phyloP scores from a whole-genome alignment of 2,888 invertebrate genomes.

The Anoplius nigerrimus region DNA sequence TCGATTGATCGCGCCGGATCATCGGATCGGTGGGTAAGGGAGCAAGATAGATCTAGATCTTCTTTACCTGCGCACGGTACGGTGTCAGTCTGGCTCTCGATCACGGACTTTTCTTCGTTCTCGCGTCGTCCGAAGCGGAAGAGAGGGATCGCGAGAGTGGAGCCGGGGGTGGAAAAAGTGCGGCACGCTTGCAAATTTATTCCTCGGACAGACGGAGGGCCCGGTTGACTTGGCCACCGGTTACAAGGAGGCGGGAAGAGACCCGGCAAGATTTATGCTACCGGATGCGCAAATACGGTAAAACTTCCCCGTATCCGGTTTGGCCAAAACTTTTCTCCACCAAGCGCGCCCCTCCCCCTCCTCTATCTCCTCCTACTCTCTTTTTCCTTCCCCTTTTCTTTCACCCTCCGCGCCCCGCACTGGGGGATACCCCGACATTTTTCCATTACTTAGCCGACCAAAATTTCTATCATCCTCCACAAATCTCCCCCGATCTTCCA shows the following conservation, averaged over 20 bases:
- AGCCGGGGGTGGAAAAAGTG: not conserved
- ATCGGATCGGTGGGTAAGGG: slow-evolving; percentile 14
- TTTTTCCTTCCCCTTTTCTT: slow-evolving; percentile 15
- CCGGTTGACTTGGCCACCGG: slow-evolving; percentile 61
- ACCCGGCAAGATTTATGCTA: slow-evolving; percentile 69
- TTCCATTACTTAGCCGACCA: slow-evolving; percentile 16
- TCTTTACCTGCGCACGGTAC: not conserved
- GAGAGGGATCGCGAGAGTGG: not conserved
- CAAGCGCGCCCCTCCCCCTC: slow-evolving; percentile 33
- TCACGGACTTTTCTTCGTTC: slow-evolving; percentile 5
- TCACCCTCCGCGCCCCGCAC: not conserved
- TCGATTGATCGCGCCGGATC: not conserved
- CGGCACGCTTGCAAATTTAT: slow-evolving; percentile 47
- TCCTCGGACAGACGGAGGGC: slow-evolving; percentile 45
- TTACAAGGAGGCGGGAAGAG: slow-evolving; percentile 60
- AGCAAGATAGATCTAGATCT: not conserved
- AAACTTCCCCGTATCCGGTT: slow-evolving; percentile 73
- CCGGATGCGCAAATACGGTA: slow-evolving; percentile 75
- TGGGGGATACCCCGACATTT: slow-evolving; percentile 1
- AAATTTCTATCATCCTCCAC: slow-evolving; percentile 30
- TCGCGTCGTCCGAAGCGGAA: not conserved
- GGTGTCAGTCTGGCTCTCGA: not conserved
- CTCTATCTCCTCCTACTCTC: slow-evolving; percentile 22
- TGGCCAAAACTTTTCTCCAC: slow-evolving; percentile 70
- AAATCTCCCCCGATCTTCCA: not conserved